Conservation (phyloP, 2,113 vertebrate genomes). For the Triplophysa siluroides region DNA sequence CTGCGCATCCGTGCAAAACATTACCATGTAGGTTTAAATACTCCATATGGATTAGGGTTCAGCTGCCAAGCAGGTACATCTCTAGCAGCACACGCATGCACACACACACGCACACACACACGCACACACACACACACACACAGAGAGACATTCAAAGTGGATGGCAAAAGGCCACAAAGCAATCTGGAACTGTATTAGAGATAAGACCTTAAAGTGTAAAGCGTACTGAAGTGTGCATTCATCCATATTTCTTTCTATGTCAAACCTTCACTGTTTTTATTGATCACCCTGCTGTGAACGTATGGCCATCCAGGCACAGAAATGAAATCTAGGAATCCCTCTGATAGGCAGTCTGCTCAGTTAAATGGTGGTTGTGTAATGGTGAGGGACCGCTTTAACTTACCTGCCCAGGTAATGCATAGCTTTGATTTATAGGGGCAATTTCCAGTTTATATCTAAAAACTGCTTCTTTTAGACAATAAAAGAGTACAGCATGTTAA, state of each 20-base stretch:
- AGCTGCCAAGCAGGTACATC: not conserved
- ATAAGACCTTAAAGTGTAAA: slow-evolving; percentile 33
- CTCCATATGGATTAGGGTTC: slow-evolving; percentile 8
- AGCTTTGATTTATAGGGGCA: not conserved
- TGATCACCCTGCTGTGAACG: slow-evolving; percentile 9
- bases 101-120: too few species aligned
- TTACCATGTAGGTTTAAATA: slow-evolving; percentile 8
- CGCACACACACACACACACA: not conserved
- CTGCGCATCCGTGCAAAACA: not conserved
- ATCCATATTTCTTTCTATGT: slow-evolving; percentile 17
- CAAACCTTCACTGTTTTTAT: slow-evolving; percentile 36
- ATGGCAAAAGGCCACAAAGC: slow-evolving; percentile 32
- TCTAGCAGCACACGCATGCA: not conserved
- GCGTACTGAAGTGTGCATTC: slow-evolving; percentile 32
- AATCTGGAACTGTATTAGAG: slow-evolving; percentile 7
- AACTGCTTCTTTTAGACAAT: not conserved
- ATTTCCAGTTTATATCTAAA: slow-evolving; percentile 5
- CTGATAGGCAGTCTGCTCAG: slow-evolving; percentile 1
- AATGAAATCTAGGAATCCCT: slow-evolving; percentile 14
- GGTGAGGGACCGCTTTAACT: slow-evolving; percentile 25
- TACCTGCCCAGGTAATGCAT: slow-evolving; percentile 12
- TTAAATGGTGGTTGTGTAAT: not conserved
- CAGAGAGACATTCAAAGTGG: not conserved
- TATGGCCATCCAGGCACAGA: slow-evolving; percentile 27
- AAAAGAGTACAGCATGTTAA: not conserved